Conservation (phyloP, 2,797 vertebrate species). For the Tinamus major region DNA sequence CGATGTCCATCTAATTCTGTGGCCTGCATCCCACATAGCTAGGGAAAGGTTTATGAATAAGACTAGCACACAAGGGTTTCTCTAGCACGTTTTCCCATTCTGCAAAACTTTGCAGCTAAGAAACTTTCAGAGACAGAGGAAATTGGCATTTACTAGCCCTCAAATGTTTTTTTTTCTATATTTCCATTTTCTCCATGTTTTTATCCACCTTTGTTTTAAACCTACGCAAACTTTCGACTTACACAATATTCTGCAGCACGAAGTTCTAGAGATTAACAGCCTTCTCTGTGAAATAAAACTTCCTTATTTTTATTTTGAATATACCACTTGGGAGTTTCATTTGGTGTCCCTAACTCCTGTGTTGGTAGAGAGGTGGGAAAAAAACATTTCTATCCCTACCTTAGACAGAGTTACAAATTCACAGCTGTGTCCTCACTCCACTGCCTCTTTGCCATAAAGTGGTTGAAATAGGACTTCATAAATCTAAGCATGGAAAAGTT, state of each 20-base stretch:
- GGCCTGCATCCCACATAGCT: neutral
- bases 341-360: neutral
- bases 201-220: neutral
- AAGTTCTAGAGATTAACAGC: neutral
- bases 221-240: rapidly evolving
- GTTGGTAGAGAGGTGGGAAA: neutral
- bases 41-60: neutral
- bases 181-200: neutral
- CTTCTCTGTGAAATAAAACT: rapidly evolving
- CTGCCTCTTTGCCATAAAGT: neutral
- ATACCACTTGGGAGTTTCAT: neutral
- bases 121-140: neutral
- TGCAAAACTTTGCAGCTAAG: neutral
- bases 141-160: neutral
- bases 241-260: neutral
- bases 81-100: neutral
- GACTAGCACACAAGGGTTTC: neutral
- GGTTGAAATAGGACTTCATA: neutral
- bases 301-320: neutral
- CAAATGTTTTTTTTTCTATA: neutral
- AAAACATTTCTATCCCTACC: neutral
- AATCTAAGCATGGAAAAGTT: rapidly evolving
- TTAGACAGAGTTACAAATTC: neutral
- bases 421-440: rapidly evolving
- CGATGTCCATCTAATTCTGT: neutral